Percentiles rank a stretch among this genome's conserved stretches.
phyloP scores from a whole-genome alignment of 2,797 vertebrate species.

The Lagothrix lagotricha region DNA sequence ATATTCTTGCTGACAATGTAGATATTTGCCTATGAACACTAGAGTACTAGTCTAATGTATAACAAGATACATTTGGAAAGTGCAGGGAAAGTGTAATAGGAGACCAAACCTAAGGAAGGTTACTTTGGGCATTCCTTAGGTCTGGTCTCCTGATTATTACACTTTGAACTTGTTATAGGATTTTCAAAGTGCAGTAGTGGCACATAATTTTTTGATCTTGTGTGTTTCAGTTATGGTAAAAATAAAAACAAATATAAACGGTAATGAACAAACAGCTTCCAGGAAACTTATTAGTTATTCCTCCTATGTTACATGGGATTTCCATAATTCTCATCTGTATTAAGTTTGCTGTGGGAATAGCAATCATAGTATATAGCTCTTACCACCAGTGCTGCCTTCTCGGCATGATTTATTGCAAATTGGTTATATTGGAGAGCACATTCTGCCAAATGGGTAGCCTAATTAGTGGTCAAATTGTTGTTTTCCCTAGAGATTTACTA shows the following conservation, averaged over 20 bases:
- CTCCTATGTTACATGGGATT: not conserved
- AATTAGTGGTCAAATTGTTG: not conserved
- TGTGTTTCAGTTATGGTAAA: not conserved
- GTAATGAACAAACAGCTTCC: not conserved
- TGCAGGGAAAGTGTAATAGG: not conserved
- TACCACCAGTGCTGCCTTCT: not conserved
- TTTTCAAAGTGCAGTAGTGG: not conserved
- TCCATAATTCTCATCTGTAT: not conserved
- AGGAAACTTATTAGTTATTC: not conserved
- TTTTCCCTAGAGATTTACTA: not conserved
- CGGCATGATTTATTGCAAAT: not conserved
- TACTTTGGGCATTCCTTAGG: not conserved
- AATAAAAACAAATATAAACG: conserved; percentile 1
- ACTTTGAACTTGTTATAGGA: not conserved
- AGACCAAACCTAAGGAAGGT: not conserved
- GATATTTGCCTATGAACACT: not conserved
- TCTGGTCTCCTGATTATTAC: not conserved
- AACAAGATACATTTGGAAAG: not conserved
- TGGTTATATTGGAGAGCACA: not conserved
- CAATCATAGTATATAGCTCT: not conserved
- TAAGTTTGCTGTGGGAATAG: not conserved
- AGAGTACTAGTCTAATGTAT: not conserved
- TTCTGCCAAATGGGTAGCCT: not conserved
- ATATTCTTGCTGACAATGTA: not conserved
- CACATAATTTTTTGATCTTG: not conserved